These are phyloP conservation scores for Geopemphigus sp. DNA, from an alignment of 1,140 invertebrate genomes.

Conservation along the genomic window DNA sequence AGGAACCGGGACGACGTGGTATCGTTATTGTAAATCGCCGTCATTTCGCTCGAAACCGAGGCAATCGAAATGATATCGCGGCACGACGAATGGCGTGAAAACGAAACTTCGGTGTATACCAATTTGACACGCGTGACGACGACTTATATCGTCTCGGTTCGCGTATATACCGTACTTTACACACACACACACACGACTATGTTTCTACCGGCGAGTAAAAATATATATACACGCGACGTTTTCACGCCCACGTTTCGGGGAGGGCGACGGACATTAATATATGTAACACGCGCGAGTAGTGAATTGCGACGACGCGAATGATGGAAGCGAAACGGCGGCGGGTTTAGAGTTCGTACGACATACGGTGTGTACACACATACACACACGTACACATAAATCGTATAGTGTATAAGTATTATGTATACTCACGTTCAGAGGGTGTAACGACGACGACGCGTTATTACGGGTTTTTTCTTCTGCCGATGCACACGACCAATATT, in stretches of 20 bases:
- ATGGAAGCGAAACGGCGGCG: constrained; percentile 15
- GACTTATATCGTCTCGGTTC: too few species aligned
- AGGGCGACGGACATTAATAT: background rate
- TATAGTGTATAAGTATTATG: background rate
- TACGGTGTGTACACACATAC: background rate
- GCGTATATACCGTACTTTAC: too few species aligned
- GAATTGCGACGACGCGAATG: background rate
- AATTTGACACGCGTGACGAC: too few species aligned
- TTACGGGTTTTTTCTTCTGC: background rate
- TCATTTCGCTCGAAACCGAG: too few species aligned
- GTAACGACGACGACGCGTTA: background rate
- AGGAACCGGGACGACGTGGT: too few species aligned
- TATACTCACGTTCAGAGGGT: background rate
- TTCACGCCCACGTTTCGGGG: constrained; percentile 20
- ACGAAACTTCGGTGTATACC: too few species aligned
- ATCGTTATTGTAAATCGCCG: too few species aligned
- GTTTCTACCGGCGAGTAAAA: too few species aligned
- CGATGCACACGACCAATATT: constrained; percentile 16
- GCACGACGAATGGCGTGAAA: too few species aligned
- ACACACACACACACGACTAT: too few species aligned
- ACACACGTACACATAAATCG: background rate
- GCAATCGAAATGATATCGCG: too few species aligned
- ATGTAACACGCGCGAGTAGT: background rate
- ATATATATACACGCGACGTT: background rate
- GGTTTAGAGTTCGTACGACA: background rate